Evolutionary conservation across 2,113 vertebrate genomes (phyloP).

Genomic region (Tenrec ecaudatus): DNA sequence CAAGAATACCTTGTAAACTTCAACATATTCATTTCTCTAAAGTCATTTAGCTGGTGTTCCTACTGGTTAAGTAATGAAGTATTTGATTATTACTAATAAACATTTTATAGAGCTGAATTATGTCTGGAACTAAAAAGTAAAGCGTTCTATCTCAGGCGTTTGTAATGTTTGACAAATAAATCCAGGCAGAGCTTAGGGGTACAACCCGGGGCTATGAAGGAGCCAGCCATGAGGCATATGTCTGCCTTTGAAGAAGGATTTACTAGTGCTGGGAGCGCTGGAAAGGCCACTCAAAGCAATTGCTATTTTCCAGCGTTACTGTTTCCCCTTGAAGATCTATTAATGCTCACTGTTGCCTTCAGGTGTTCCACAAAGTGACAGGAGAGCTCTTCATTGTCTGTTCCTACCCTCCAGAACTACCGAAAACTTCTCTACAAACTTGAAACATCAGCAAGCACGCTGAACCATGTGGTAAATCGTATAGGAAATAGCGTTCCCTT

Average conservation of each 20-base stretch:
- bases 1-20: constrained; percentile 77
- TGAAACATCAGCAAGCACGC: constrained; percentile 48
- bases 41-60: constrained; percentile 61
- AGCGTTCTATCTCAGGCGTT: constrained; percentile 17
- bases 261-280: constrained; percentile 33
- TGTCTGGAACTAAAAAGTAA: constrained; percentile 33
- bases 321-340: constrained; percentile 71
- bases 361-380: neutral
- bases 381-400: constrained; percentile 17
- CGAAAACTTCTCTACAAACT: constrained; percentile 18
- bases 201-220: constrained; percentile 37
- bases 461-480: constrained; percentile 43
- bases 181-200: neutral
- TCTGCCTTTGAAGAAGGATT: constrained; percentile 75
- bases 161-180: constrained; percentile 49
- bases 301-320: constrained; percentile 38
- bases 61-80: constrained; percentile 76
- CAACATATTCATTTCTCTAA: constrained; percentile 73
- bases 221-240: constrained; percentile 55
- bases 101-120: neutral
- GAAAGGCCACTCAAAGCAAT: constrained; percentile 63
- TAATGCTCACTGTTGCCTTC: constrained; percentile 65
- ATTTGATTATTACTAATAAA: constrained; percentile 70
- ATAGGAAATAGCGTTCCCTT: constrained; percentile 25
- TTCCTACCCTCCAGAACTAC: constrained; percentile 25